Evolutionary conservation across 2,113 vertebrate species (phyloP).

Genomic region (Todiramphus saurophagus): DNA sequence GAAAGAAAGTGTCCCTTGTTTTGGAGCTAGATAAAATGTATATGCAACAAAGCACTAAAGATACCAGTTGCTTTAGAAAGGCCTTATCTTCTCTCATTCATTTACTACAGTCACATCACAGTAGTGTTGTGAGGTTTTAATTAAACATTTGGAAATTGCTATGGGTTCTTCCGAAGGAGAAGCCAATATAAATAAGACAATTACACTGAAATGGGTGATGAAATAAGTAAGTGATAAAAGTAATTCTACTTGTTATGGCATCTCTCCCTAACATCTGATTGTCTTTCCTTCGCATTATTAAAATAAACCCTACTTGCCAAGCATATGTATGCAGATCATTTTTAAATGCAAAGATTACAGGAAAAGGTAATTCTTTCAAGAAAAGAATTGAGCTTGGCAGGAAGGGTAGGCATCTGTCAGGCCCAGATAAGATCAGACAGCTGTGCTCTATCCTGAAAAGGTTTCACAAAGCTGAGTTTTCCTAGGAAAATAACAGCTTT

Average conservation of each 20-base stretch:
- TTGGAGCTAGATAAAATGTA: background rate
- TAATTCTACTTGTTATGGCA: background rate
- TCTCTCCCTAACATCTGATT: background rate
- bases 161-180: slow-evolving; percentile 10
- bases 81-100: background rate
- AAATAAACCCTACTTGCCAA: slow-evolving; percentile 25
- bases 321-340: slow-evolving; percentile 29
- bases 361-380: background rate
- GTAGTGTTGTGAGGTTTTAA: background rate
- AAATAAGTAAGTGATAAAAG: slow-evolving; percentile 22
- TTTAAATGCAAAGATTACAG: slow-evolving; percentile 1
- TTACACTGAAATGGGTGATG: slow-evolving; percentile 29
- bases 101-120: background rate
- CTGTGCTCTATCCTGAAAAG: slow-evolving; percentile 28
- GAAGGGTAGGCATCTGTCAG: slow-evolving; percentile 31
- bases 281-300: slow-evolving; percentile 1
- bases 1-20: background rate
- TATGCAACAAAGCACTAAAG: background rate
- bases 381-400: background rate
- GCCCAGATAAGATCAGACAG: slow-evolving; percentile 57
- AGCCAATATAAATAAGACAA: slow-evolving; percentile 29
- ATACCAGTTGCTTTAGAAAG: background rate
- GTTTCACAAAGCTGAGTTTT: background rate
- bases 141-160: slow-evolving; percentile 44
- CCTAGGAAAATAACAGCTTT: background rate